Conservation (phyloP, 2,113 vertebrate genomes). For the Prinia subflava region DNA sequence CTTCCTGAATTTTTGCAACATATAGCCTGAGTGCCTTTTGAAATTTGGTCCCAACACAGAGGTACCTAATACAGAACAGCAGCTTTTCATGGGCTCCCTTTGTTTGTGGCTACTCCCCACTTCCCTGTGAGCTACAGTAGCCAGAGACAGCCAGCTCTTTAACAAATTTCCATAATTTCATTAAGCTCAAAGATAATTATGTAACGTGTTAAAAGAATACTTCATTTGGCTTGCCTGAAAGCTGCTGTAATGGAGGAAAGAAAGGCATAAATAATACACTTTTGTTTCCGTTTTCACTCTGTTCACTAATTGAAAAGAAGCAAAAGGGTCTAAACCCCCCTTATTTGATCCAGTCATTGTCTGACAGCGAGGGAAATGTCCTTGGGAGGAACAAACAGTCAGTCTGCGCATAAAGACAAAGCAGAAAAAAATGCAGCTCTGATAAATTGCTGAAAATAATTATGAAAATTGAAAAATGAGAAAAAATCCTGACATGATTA, state of each 20-base stretch:
- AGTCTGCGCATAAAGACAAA: not conserved
- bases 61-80: not conserved
- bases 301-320: conserved; percentile 5
- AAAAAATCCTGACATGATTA: not conserved
- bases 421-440: not conserved
- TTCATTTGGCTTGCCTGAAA: conserved; percentile 15
- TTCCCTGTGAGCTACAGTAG: not conserved
- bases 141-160: not conserved
- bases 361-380: conserved; percentile 11
- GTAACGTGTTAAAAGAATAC: not conserved
- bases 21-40: not conserved
- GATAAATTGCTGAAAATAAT: conserved; percentile 11
- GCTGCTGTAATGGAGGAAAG: not conserved
- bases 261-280: not conserved
- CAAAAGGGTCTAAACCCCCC: not conserved
- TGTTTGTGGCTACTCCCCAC: not conserved
- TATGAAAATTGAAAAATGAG: conserved; percentile 12
- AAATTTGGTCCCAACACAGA: not conserved
- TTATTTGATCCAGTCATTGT: conserved; percentile 15
- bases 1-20: not conserved
- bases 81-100: not conserved
- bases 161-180: conserved; percentile 42
- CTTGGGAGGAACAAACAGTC: conserved; percentile 48
- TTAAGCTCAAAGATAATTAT: not conserved
- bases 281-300: conserved; percentile 35